Conservation (phyloP, 2,113 vertebrate genomes). For the Fregata magnificens region DNA sequence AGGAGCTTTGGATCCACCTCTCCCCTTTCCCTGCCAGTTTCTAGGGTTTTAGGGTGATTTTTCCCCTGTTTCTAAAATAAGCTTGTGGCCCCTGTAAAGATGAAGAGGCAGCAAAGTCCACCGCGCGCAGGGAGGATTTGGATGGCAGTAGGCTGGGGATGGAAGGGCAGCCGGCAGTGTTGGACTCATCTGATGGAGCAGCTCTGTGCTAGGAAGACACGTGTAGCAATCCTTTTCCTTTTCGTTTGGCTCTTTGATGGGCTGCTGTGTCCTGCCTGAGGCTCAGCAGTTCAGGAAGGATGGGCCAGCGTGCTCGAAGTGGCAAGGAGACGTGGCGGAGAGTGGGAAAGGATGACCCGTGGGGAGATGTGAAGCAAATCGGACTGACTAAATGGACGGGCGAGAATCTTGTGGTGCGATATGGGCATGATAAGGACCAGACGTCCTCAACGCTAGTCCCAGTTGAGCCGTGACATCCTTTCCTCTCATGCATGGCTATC, state of each 20-base stretch:
- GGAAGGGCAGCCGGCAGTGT: not conserved
- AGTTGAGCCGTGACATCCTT: not conserved
- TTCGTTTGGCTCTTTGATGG: not conserved
- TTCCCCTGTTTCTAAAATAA: not conserved
- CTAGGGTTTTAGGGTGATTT: not conserved
- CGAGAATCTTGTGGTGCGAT: not conserved
- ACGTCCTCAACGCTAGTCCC: not conserved
- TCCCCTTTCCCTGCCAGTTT: not conserved
- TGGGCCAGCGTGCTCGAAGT: not conserved
- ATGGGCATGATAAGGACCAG: not conserved
- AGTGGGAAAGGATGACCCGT: not conserved
- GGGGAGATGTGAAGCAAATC: not conserved
- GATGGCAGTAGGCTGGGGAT: not conserved
- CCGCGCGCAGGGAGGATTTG: accelerated
- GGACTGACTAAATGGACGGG: not conserved
- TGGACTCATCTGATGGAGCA: not conserved
- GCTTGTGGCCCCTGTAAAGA: not conserved
- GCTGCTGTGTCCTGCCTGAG: not conserved
- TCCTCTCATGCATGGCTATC: accelerated
- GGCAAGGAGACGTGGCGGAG: not conserved
- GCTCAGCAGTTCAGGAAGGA: not conserved
- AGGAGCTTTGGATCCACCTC: not conserved
- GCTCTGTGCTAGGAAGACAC: not conserved
- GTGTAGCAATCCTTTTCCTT: accelerated
- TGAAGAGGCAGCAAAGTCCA: not conserved